Conservation (phyloP, 2,888 invertebrate species). For the Pandemis heparana region DNA sequence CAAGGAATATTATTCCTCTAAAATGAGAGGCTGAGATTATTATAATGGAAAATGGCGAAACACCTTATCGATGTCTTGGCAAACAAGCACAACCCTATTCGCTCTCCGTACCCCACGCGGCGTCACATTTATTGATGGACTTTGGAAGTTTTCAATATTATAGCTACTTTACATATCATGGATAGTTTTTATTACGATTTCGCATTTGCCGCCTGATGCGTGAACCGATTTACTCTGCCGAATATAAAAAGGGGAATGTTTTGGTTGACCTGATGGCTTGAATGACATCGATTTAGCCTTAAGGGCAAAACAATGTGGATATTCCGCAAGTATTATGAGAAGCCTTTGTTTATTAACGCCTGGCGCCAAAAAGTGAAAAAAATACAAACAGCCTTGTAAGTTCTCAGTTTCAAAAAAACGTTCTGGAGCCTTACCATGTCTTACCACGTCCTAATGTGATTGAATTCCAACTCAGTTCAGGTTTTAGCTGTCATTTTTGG, state of each 20-base stretch:
- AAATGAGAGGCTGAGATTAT: too few species aligned
- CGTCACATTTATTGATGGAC: slow-evolving; percentile 84
- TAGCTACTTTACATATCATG: slow-evolving; percentile 84
- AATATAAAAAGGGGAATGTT: slow-evolving; percentile 54
- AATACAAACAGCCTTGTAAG: too few species aligned
- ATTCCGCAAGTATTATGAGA: background rate
- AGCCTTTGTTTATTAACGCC: background rate
- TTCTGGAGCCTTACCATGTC: too few species aligned
- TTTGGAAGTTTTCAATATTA: slow-evolving; percentile 85
- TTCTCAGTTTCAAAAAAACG: too few species aligned
- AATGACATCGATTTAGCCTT: slow-evolving; percentile 10
- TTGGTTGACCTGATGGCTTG: slow-evolving; percentile 44
- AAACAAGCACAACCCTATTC: slow-evolving; percentile 11
- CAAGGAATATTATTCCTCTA: too few species aligned
- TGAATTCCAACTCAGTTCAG: too few species aligned
- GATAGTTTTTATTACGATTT: slow-evolving; percentile 84
- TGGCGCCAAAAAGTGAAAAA: background rate
- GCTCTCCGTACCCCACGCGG: slow-evolving; percentile 59
- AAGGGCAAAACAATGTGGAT: slow-evolving; percentile 2
- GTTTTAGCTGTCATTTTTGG: too few species aligned
- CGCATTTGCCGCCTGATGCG: slow-evolving; percentile 84
- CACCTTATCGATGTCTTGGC: background rate
- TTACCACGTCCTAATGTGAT: too few species aligned
- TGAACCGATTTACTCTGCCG: slow-evolving; percentile 65
- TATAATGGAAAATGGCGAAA: background rate